Evolutionary conservation across 2,888 invertebrate genomes (phyloP).

Genomic region (Amiota mariae): DNA sequence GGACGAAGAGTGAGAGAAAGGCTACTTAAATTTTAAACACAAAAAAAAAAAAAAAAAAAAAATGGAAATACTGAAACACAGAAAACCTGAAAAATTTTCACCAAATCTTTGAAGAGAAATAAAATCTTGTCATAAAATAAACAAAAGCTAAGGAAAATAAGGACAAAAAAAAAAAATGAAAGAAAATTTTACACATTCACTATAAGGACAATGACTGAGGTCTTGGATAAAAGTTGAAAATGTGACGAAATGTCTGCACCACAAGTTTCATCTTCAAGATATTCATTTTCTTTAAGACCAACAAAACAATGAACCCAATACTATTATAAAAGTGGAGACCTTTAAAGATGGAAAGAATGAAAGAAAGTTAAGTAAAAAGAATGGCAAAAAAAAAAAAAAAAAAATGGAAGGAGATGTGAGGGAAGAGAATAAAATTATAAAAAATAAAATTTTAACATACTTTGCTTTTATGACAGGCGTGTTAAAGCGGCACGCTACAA

Average conservation of each 20-base stretch:
- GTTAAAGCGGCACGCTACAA: constrained; percentile 16
- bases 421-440: constrained; percentile 10
- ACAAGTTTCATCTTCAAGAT: background rate
- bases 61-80: too few species aligned
- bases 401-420: background rate
- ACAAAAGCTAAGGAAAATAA: constrained; percentile 18
- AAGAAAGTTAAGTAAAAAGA: constrained; percentile 12
- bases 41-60: background rate
- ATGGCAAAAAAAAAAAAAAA: background rate
- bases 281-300: constrained; percentile 17
- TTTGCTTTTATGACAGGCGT: constrained; percentile 29
- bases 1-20: background rate
- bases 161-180: background rate
- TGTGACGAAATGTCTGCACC: constrained; percentile 25
- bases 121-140: constrained; percentile 20
- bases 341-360: background rate
- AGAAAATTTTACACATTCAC: constrained; percentile 12
- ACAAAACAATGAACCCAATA: constrained; percentile 26
- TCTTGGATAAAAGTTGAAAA: background rate
- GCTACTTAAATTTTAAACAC: constrained; percentile 30
- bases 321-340: constrained; percentile 7
- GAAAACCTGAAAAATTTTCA: background rate
- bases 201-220: constrained; percentile 10
- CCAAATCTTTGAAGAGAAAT: background rate
- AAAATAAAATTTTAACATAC: constrained; percentile 25